These are phyloP conservation scores for Crotalus viridis DNA, from an alignment of 2,113 vertebrate genomes.

Conservation along the genomic window DNA sequence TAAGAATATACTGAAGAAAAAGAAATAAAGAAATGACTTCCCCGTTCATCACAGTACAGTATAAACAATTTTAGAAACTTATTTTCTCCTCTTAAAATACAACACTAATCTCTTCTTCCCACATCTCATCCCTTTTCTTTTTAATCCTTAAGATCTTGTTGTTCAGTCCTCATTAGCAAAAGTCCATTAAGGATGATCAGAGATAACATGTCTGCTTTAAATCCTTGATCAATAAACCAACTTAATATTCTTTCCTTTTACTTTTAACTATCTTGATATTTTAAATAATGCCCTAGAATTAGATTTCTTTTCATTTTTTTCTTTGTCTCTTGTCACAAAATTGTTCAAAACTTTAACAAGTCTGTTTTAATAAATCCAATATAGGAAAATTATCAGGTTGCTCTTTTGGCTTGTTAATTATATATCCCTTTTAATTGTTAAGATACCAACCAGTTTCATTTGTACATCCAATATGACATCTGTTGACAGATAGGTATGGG, in stretches of 20 bases:
- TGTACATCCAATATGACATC: neutral
- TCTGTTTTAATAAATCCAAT: neutral
- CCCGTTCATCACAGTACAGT: neutral
- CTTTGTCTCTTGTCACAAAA: neutral
- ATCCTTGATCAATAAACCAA: neutral
- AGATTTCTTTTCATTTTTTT: neutral
- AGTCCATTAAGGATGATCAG: neutral
- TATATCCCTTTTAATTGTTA: neutral
- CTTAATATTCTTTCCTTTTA: neutral
- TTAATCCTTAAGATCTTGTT: neutral
- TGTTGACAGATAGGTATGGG: neutral
- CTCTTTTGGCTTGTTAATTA: neutral
- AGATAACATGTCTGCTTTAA: neutral
- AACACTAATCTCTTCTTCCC: neutral
- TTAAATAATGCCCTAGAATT: neutral
- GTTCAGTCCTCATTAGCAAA: neutral
- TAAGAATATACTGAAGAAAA: neutral
- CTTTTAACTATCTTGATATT: neutral
- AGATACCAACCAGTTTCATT: neutral
- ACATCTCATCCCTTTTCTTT: neutral
- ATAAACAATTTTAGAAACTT: neutral
- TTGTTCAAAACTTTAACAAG: neutral
- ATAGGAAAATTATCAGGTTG: neutral
- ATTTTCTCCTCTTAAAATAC: neutral
- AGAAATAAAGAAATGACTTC: neutral